Conservation (phyloP, 2,797 vertebrate genomes). For the Mormyrops boulengeri region DNA sequence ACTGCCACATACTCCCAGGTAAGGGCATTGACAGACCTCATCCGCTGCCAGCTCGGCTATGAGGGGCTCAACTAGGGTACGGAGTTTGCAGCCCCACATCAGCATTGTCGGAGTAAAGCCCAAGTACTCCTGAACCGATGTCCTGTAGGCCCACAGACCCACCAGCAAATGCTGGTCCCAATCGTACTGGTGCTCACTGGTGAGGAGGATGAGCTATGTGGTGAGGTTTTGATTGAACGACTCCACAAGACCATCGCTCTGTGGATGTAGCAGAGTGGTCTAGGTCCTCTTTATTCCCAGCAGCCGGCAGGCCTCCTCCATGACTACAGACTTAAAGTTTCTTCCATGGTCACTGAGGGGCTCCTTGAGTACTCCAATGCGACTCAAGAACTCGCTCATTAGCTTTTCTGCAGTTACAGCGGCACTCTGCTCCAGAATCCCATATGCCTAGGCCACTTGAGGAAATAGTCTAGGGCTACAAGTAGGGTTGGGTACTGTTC, state of each 20-base stretch:
- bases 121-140: too few relatives aligned
- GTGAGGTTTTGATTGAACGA: background rate
- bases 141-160: too few relatives aligned
- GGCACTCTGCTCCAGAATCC: background rate
- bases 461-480: background rate
- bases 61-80: too few relatives aligned
- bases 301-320: background rate
- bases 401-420: background rate
- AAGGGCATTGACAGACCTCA: too few relatives aligned
- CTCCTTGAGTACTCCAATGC: background rate
- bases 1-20: too few relatives aligned
- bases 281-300: background rate
- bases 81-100: too few relatives aligned
- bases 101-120: too few relatives aligned
- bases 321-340: background rate
- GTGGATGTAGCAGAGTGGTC: background rate
- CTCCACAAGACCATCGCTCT: background rate
- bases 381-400: background rate
- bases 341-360: background rate
- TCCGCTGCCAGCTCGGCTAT: too few relatives aligned
- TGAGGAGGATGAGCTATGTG: background rate
- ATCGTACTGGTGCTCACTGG: background rate
- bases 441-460: background rate
- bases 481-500: background rate
- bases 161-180: background rate